Base-by-base conservation (phyloP, 2,888 invertebrate genomes). In the Cheilosia variabilis region DNA sequence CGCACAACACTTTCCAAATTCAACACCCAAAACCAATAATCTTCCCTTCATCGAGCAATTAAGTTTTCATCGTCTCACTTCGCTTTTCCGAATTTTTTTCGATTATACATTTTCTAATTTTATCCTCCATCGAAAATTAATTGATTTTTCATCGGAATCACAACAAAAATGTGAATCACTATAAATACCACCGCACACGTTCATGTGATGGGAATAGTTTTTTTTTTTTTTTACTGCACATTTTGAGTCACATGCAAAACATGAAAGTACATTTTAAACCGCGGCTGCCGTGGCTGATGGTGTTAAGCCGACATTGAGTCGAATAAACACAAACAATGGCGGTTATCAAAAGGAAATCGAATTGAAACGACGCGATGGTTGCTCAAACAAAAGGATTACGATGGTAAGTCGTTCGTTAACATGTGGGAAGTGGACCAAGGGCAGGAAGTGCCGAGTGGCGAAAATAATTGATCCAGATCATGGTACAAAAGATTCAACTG, bases 141-240 rank as follows among this genome's bases (percentile, higher is more conserved):
- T 84, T 84, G 83, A 84, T 84, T 84, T 84, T 79, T 79, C 83
- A 84, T 84, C 69, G 53, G 58, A 84, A 84, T 84, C 73, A 84
- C 79, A 75, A 68, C 68, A 63, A 52, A 57, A 57, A 22, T 27
- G 31, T 53, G 66, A 47, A 27, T 15, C 22, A 31, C 65, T 52
- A 57, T 68, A 83, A 1, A 1, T 68, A 78, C 24, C 52, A 52
- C 24, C 52, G 13, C n/a, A 15, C 13, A 22, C 55, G 53, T 43
- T 45, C 53, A 19, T 55, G 13, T 62, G 37, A n/a, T 71, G 55
- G n/a, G 22, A 71, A 57, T 65, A 17, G 62, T 63, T 71, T 71
- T 53, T n/a, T 45, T 45, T 45, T 19, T 7, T 37, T 19, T 19
- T 19, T 19, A 19, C 13, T 57, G 47, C 24, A 27, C 53, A 34